Conservation (phyloP, 1,140 invertebrate species). For the Cydia fagiglandana region DNA sequence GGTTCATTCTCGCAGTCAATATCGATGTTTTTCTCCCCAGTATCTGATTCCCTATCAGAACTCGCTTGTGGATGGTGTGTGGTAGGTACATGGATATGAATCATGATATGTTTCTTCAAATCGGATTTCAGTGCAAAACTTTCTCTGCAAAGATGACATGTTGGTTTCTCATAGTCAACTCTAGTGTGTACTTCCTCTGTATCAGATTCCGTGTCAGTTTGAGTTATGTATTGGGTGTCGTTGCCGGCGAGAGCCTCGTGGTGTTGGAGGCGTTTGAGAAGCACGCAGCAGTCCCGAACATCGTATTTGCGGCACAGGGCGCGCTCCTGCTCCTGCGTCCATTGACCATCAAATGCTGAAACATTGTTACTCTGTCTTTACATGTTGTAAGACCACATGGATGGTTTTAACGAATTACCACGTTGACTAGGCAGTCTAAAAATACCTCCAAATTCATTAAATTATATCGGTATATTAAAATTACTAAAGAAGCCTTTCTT, state of each 20-base stretch:
- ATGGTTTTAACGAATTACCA: no score
- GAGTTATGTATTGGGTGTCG: neutral
- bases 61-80: neutral
- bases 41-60: neutral
- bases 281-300: neutral
- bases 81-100: neutral
- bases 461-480: no score
- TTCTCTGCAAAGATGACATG: neutral
- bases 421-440: no score
- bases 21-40: no score
- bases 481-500: no score
- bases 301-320: neutral
- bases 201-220: neutral
- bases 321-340: no score
- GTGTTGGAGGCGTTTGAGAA: neutral
- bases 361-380: no score
- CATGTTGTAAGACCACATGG: no score
- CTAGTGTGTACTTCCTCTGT: neutral
- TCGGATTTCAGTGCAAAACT: neutral
- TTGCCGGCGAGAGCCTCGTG: neutral
- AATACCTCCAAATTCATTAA: no score
- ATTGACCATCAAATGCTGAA: no score
- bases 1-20: no score
- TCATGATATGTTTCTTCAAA: neutral
- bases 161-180: neutral